Evolutionary conservation across 2,113 vertebrate genomes (phyloP), one percentile per base, ranked within the genome.

Genomic region (Hemiprocne comata): DNA sequence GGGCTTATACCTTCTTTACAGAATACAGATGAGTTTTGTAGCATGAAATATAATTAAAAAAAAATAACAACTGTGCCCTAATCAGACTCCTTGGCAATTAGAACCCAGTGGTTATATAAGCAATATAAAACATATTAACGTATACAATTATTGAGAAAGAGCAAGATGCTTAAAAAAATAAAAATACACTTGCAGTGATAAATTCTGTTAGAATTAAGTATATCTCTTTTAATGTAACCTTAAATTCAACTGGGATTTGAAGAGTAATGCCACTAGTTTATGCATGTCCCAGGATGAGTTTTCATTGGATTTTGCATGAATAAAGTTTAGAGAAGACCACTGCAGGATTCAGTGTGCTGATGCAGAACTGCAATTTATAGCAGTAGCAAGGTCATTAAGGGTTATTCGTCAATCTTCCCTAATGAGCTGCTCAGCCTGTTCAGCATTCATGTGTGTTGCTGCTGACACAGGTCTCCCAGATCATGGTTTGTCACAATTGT

Each of bases 391-490:
- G 92, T 97, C 90, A 92, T 77, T 94, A 91, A 81, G 80, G 82
- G 94, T 82, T 96, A 87, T 97, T 95, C 6, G 29, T 91, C 94
- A 95, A 3, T 94, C 79, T 93, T 96, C 81, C 61, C 79, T 96
- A 96, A 96, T 93, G 90, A 97, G 93, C 83, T 93, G 55, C 74
- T 96, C 80, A 97, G 93, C 61, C 85, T 96, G 95, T 97, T 96
- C 95, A 96, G 83, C 94, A 96, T 96, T 96, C 93, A 75, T 38
- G 55, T 91, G 80, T 95, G 88, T 33, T 93, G 94, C 40, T 96
- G 91, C 94, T 97, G 96, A 97, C 93, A 97, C 87, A 96, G 91
- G 94, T 95, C 86, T 96, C 91, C n/a, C 73, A 74, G 87, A 97
- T 73, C 94, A 94, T 76, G 78, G 91, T 92, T 97, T 95, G 95